Base-by-base conservation (phyloP, 2,113 vertebrate genomes). In the Sardina pilchardus region DNA sequence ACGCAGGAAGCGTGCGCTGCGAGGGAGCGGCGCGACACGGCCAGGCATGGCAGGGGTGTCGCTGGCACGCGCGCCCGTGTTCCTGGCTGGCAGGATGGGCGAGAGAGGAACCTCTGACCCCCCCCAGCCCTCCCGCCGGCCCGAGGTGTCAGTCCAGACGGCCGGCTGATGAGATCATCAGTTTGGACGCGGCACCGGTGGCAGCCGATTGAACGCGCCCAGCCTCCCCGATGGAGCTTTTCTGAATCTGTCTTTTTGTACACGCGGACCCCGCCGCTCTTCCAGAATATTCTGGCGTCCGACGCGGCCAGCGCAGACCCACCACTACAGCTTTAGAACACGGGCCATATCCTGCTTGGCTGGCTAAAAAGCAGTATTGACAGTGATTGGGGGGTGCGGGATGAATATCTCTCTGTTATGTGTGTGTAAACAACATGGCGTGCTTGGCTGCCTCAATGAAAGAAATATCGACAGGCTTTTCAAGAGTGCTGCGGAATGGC, bases 51-150 rank as follows among this genome's bases (percentile, higher is more conserved):
- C 78, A 50, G 8, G 53, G 83, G 85, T 86, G 78, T 83, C 5
- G 56, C 87, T 93, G 91, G 92, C 90, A 91, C 7, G 16, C 39
- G 24, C 67, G 8, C 84, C 85, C 82, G 81, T 78, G 81, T 87
- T 90, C 88, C 87, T 82, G 82, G 89, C 85, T 84, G 80, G 87
- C 87, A 90, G 90, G 87, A 71, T 30, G 63, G 63, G 89, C 89
- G 90, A 90, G 89, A 89, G 75, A 85, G 3, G 42, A 44, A 86
- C 88, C 89, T 85, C 86, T 88, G 89, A 85, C 86, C 91, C 87
- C 83, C 67, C 63, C 63, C 12, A 10, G 63, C 63, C 59, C 21
- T 71, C n/a, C 59, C n/a, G 7, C 43, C 26, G 59, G 59, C n/a
- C 59, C 59, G 59, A 67, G 59, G 59, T 67, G 63, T 71, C 63